phyloP scores from a whole-genome alignment of 2,888 invertebrate species.

The Tinea trinotella region DNA sequence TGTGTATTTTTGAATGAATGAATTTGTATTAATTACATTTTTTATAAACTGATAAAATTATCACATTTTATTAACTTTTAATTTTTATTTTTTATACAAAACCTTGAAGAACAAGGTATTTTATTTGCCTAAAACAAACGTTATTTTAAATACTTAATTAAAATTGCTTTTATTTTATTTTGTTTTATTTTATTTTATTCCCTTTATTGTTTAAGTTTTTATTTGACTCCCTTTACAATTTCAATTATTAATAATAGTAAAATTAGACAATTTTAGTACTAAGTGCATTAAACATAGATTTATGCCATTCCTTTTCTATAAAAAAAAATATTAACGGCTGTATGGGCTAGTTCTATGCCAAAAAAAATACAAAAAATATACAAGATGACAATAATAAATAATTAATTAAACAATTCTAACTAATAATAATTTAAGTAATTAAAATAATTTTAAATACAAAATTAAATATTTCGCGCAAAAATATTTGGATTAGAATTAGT shows the following conservation, averaged over 20 bases:
- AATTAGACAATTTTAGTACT: too few relatives aligned
- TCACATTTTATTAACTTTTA: conserved; percentile 2
- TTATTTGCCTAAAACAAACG: neutral
- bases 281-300: too few relatives aligned
- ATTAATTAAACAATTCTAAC: too few relatives aligned
- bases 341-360: too few relatives aligned
- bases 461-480: too few relatives aligned
- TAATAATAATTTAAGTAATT: too few relatives aligned
- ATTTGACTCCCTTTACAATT: conserved; percentile 72
- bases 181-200: conserved; percentile 19
- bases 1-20: conserved; percentile 4
- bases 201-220: conserved; percentile 24
- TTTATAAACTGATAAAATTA: conserved; percentile 2
- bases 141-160: neutral
- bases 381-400: too few relatives aligned
- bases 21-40: neutral
- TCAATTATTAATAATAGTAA: conserved; percentile 29
- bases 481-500: too few relatives aligned
- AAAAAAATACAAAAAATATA: too few relatives aligned
- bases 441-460: too few relatives aligned
- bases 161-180: conserved; percentile 26
- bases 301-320: too few relatives aligned
- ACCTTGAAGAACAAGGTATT: neutral
- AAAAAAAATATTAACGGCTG: too few relatives aligned
- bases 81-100: neutral